These are phyloP conservation scores for Ancistrus triradiatus DNA, from an alignment of 2,113 vertebrate species.

Conservation along the genomic window DNA sequence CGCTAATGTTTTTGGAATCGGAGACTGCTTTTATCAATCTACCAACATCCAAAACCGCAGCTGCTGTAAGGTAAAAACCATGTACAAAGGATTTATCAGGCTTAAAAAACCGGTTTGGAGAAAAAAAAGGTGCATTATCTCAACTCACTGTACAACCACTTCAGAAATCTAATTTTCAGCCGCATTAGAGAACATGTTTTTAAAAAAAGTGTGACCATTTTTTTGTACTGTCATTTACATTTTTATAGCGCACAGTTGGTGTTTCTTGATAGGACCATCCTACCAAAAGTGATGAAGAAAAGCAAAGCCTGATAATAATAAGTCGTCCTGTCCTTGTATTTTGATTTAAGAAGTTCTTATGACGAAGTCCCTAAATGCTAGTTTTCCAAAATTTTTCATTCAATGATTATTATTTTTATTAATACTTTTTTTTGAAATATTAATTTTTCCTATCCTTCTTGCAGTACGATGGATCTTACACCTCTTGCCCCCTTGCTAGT, in stretches of 20 bases:
- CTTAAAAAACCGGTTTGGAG: too few relatives aligned
- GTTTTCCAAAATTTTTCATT: background rate
- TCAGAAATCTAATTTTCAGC: too few relatives aligned
- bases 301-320: slow-evolving; percentile 75
- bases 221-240: too few relatives aligned
- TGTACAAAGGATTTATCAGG: background rate
- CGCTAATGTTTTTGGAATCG: slow-evolving; percentile 91
- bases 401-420: background rate
- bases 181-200: too few relatives aligned
- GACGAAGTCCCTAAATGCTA: background rate
- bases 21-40: slow-evolving; percentile 94
- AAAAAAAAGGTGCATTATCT: too few relatives aligned
- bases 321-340: slow-evolving; percentile 44
- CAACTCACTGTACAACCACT: too few relatives aligned
- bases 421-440: background rate
- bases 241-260: slow-evolving; percentile 83
- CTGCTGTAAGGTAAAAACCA: slow-evolving; percentile 83
- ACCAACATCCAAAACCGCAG: slow-evolving; percentile 87
- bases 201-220: too few relatives aligned
- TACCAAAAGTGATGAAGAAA: slow-evolving; percentile 82
- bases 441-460: slow-evolving; percentile 13
- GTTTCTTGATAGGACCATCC: slow-evolving; percentile 85
- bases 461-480: slow-evolving; percentile 96
- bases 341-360: too few relatives aligned
- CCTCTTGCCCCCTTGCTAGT: slow-evolving; percentile 90